These are phyloP conservation scores for Lomographa bimaculata DNA, from an alignment of 2,888 invertebrate genomes.

Conservation along the genomic window DNA sequence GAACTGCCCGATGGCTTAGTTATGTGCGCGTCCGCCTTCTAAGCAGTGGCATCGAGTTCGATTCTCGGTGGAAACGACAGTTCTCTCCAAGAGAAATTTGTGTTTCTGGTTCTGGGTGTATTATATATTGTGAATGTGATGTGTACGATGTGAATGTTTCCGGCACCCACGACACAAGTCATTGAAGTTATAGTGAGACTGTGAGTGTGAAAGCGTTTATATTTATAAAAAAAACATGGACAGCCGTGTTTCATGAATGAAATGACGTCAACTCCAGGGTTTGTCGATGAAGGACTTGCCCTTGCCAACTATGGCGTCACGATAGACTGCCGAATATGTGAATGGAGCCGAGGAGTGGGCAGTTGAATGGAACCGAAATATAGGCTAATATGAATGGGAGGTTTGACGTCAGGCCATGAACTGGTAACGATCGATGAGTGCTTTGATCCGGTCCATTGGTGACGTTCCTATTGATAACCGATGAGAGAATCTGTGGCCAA, in stretches of 20 bases:
- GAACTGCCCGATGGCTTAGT: too few relatives aligned
- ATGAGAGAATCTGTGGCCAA: slow-evolving; percentile 1
- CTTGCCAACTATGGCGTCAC: slow-evolving; percentile 17
- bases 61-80: too few relatives aligned
- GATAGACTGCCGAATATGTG: slow-evolving; percentile 10
- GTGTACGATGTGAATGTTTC: too few relatives aligned
- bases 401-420: slow-evolving; percentile 12
- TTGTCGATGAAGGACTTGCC: slow-evolving; percentile 18
- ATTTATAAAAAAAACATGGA: too few relatives aligned
- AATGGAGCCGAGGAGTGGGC: slow-evolving; percentile 22
- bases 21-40: too few relatives aligned
- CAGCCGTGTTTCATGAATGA: slow-evolving; percentile 13
- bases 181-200: too few relatives aligned
- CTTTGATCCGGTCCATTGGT: slow-evolving; percentile 4
- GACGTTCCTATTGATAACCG: not conserved
- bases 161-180: too few relatives aligned
- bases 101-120: too few relatives aligned
- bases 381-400: slow-evolving; percentile 14
- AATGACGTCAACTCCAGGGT: slow-evolving; percentile 12
- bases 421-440: not conserved
- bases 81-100: too few relatives aligned
- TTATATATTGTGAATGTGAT: too few relatives aligned
- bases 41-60: too few relatives aligned
- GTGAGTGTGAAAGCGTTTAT: too few relatives aligned
- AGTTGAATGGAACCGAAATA: slow-evolving; percentile 20